These are phyloP conservation scores for Rotaria magnacalcarata DNA, from an alignment of 2,888 invertebrate genomes.

Conservation along the genomic window DNA sequence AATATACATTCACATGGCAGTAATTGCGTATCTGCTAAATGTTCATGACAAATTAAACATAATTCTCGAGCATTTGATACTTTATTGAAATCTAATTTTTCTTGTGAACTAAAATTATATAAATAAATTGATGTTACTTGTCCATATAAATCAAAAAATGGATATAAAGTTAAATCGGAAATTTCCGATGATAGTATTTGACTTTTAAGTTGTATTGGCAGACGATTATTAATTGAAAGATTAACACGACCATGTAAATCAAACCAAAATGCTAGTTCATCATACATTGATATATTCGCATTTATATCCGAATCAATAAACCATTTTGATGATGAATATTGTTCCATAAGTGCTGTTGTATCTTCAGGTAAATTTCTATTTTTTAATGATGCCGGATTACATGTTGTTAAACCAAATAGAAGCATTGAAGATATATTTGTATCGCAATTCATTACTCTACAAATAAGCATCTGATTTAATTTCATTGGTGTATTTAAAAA, in stretches of 20 bases:
- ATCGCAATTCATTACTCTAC: conserved; percentile 28
- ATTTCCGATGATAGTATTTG: too few species aligned
- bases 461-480: background rate
- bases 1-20: background rate
- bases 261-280: conserved; percentile 21
- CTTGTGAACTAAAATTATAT: background rate
- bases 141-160: conserved; percentile 17
- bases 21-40: background rate
- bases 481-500: background rate
- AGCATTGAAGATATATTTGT: background rate
- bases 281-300: background rate
- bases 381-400: background rate
- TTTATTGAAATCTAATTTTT: background rate
- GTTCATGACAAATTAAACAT: background rate
- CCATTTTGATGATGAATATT: background rate
- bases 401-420: conserved; percentile 19
- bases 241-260: background rate
- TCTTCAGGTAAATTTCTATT: background rate
- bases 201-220: background rate
- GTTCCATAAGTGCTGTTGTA: background rate
- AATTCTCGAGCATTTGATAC: background rate
- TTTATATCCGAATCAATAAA: background rate
- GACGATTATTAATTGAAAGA: background rate
- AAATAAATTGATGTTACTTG: background rate
- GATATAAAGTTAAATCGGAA: background rate